Percentiles rank a stretch among this genome's conserved stretches.
Conservation (phyloP, 2,113 vertebrate species). For the Limnothrissa miodon region DNA sequence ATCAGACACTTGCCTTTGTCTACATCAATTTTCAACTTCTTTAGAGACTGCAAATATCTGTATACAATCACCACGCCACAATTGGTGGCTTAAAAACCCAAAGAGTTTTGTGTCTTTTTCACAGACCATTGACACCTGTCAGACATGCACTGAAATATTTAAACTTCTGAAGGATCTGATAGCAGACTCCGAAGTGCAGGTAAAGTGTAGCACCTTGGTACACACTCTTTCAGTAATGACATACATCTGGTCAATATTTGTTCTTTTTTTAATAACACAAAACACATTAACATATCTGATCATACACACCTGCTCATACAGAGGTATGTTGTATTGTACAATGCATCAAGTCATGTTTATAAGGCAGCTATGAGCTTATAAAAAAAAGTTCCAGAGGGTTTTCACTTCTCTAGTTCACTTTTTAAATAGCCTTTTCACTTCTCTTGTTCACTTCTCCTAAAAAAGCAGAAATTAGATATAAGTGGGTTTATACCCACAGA, state of each 20-base stretch:
- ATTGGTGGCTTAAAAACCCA: too few species aligned
- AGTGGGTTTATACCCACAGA: not conserved
- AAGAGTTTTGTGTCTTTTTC: slow-evolving; percentile 5
- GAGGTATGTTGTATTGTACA: not conserved
- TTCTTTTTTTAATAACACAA: not conserved
- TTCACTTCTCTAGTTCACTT: not conserved
- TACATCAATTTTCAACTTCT: too few species aligned
- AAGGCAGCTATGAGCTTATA: not conserved
- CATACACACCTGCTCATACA: not conserved
- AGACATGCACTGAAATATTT: slow-evolving; percentile 71
- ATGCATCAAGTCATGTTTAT: not conserved
- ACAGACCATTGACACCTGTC: slow-evolving; percentile 63
- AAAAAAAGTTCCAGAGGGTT: not conserved
- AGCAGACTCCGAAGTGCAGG: slow-evolving; percentile 63
- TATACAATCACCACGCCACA: too few species aligned
- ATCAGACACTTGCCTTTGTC: too few species aligned
- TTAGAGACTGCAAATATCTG: too few species aligned
- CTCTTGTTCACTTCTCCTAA: not conserved
- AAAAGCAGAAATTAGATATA: not conserved
- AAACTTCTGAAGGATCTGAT: slow-evolving; percentile 63
- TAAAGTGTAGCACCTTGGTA: slow-evolving; percentile 33
- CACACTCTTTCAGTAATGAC: not conserved
- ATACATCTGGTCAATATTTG: not conserved
- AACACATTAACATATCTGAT: not conserved
- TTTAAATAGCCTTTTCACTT: not conserved